Conservation (phyloP, 2,113 vertebrate species). For the Sitta europaea region DNA sequence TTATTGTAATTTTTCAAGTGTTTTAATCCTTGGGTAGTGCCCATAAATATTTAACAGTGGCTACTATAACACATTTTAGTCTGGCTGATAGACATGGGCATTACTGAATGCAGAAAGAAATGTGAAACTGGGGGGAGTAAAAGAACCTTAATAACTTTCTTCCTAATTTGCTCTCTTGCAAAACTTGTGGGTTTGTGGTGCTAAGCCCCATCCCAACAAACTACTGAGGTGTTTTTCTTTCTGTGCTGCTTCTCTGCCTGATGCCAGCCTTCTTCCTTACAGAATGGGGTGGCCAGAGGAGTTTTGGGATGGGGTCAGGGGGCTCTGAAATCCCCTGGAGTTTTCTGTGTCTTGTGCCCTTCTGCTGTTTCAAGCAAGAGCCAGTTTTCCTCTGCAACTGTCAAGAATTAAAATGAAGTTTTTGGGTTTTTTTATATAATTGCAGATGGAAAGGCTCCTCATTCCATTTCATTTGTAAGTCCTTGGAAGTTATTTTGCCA, state of each 20-base stretch:
- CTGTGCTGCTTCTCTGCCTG: not conserved
- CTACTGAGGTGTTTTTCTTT: not conserved
- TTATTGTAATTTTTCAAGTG: not conserved
- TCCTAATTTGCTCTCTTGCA: not conserved
- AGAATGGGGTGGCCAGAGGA: not conserved
- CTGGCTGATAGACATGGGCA: not conserved
- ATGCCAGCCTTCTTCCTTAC: no score
- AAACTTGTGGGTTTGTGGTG: not conserved
- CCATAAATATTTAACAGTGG: conserved; percentile 15
- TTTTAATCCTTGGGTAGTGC: not conserved
- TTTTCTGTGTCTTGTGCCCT: not conserved
- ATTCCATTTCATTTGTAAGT: not conserved
- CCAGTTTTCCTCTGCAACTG: not conserved
- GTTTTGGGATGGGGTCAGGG: not conserved
- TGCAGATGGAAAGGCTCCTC: not conserved
- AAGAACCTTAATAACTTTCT: not conserved
- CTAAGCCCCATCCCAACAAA: not conserved
- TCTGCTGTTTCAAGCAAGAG: not conserved
- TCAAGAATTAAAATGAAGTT: not conserved
- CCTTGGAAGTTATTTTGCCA: not conserved
- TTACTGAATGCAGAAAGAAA: not conserved
- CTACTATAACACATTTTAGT: not conserved
- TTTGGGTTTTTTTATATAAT: not conserved
- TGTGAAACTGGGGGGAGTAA: not conserved
- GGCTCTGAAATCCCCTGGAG: not conserved